phyloP scores from a whole-genome alignment of 2,888 invertebrate genomes.

The Gandaritis pyraliata region DNA sequence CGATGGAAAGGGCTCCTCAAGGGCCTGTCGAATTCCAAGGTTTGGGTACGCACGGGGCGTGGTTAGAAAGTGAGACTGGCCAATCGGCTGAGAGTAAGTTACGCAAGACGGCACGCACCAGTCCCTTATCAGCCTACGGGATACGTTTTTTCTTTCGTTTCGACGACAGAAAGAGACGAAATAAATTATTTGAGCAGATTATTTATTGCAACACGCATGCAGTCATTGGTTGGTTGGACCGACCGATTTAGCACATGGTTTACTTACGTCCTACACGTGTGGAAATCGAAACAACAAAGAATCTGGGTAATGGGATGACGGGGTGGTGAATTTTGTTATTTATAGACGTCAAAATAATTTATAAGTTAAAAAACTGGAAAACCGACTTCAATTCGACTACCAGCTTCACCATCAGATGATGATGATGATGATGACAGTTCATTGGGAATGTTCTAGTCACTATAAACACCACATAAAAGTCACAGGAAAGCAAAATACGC shows the following conservation, averaged over 20 bases:
- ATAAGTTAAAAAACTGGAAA: no score
- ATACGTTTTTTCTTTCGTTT: conserved; percentile 40
- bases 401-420: no score
- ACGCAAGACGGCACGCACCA: conserved; percentile 75
- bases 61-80: conserved; percentile 58
- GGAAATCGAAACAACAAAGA: neutral
- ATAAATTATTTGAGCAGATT: conserved; percentile 19
- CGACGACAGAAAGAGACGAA: conserved; percentile 41
- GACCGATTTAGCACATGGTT: neutral
- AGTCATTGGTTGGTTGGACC: neutral
- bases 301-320: no score
- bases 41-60: conserved; percentile 80
- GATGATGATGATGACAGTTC: no score
- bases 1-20: conserved; percentile 74
- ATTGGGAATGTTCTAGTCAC: no score
- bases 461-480: no score
- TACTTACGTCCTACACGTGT: neutral
- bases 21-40: conserved; percentile 77
- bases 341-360: no score
- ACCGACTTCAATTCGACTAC: no score
- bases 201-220: conserved; percentile 16
- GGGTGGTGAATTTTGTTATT: no score
- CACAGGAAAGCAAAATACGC: no score
- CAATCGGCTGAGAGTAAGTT: conserved; percentile 67
- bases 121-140: conserved; percentile 50